A percentile compares a stretch with the other conserved stretches of the same genome.
These are phyloP conservation scores for Axea sp. DNA, from an alignment of 2,888 invertebrate genomes.

Conservation along the genomic window DNA sequence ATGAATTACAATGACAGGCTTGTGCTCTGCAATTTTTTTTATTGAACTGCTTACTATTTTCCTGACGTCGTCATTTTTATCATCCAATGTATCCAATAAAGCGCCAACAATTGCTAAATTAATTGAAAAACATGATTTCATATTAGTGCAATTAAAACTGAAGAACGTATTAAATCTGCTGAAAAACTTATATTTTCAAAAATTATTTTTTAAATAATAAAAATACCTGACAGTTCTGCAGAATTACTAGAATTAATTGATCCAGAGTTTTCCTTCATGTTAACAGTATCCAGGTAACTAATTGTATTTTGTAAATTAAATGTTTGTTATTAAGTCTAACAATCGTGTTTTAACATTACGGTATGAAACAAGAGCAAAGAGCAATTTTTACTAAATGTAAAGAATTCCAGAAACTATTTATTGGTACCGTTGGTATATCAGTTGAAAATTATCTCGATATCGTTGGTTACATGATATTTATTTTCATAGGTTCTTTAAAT, in stretches of 20 bases:
- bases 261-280: constrained; percentile 66
- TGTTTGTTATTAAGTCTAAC: constrained; percentile 13
- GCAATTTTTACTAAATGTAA: no score
- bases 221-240: constrained; percentile 67
- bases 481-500: no score
- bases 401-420: no score
- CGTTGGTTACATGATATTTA: no score
- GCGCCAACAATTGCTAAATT: constrained; percentile 72
- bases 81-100: constrained; percentile 71
- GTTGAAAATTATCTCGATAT: no score
- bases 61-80: constrained; percentile 71
- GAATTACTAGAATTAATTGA: constrained; percentile 30
- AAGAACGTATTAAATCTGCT: no score
- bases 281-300: constrained; percentile 11
- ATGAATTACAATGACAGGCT: constrained; percentile 70
- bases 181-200: no score
- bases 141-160: no score
- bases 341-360: constrained; percentile 5
- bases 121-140: neutral
- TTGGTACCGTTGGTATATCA: no score
- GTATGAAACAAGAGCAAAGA: neutral
- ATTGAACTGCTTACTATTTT: constrained; percentile 69
- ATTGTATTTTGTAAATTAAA: constrained; percentile 17
- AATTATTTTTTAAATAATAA: neutral
- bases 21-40: constrained; percentile 68